These are phyloP conservation scores for Macaca fascicularis DNA, from an alignment of 2,113 vertebrate species.

Conservation along the genomic window DNA sequence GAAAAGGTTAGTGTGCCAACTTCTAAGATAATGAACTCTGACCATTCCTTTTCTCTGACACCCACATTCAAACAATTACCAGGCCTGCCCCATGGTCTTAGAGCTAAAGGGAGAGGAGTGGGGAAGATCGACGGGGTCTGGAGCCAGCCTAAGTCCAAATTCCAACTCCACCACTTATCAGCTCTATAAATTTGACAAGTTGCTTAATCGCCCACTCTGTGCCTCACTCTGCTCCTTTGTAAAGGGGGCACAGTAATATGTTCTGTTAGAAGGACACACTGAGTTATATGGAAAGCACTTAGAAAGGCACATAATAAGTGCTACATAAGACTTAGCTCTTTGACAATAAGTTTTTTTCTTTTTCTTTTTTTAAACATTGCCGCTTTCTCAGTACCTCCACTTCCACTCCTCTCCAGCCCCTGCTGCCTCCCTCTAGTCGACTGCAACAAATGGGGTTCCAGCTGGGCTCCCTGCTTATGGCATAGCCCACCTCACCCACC, in stretches of 20 bases:
- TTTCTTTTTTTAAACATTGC: not conserved
- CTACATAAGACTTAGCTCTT: not conserved
- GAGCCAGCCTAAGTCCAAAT: not conserved
- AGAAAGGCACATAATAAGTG: not conserved
- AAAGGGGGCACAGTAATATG: not conserved
- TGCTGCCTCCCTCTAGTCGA: not conserved
- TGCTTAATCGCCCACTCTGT: not conserved
- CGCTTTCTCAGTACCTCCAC: not conserved
- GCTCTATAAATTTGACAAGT: not conserved
- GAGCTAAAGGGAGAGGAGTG: not conserved
- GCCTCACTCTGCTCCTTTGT: not conserved
- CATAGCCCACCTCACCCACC: too few species aligned
- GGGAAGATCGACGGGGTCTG: not conserved
- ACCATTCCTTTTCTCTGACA: not conserved
- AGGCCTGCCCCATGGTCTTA: accelerated
- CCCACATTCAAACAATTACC: not conserved
- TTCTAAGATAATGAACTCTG: not conserved
- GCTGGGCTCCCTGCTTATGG: not conserved
- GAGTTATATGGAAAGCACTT: not conserved
- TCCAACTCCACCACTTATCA: not conserved
- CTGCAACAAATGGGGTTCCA: not conserved
- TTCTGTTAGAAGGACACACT: too few species aligned
- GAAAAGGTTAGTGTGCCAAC: not conserved
- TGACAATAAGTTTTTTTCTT: not conserved
- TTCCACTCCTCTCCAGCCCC: not conserved